A percentile compares a stretch with the other conserved stretches of the same genome.
Conservation (phyloP, 2,113 vertebrate species). For the Gracilinanus agilis region DNA sequence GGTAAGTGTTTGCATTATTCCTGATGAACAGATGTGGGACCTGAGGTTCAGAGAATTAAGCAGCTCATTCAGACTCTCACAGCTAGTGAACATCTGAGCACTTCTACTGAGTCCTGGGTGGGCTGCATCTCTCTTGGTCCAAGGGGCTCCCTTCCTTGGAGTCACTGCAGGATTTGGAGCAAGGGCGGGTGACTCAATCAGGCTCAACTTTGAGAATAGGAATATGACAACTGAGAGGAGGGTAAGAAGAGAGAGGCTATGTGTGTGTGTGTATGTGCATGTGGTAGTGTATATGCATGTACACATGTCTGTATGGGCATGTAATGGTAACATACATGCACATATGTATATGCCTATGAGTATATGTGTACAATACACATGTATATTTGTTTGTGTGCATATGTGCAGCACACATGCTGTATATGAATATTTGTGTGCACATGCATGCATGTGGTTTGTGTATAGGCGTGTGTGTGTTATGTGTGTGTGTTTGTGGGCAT, state of each 20-base stretch:
- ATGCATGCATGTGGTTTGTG: no score
- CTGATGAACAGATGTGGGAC: not conserved
- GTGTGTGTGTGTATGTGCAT: no score
- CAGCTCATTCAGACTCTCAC: not conserved
- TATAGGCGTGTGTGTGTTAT: no score
- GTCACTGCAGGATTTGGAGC: not conserved
- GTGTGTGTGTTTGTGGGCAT: no score
- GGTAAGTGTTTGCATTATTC: not conserved
- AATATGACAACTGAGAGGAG: not conserved
- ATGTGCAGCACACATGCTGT: no score
- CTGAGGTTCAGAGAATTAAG: not conserved
- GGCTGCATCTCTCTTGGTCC: not conserved
- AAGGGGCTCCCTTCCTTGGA: not conserved
- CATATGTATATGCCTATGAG: no score
- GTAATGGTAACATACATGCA: no score
- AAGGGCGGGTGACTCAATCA: not conserved
- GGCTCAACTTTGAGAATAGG: not conserved
- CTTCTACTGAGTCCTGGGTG: not conserved
- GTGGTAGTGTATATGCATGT: no score
- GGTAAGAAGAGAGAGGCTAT: not conserved
- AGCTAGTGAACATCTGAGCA: not conserved
- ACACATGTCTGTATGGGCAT: no score
- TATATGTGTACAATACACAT: no score
- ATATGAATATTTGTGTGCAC: no score
- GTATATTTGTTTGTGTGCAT: no score